Percentiles rank a stretch among this genome's conserved stretches.
Conservation (phyloP, 1,140 invertebrate species). For the Camponotus vicinus region DNA sequence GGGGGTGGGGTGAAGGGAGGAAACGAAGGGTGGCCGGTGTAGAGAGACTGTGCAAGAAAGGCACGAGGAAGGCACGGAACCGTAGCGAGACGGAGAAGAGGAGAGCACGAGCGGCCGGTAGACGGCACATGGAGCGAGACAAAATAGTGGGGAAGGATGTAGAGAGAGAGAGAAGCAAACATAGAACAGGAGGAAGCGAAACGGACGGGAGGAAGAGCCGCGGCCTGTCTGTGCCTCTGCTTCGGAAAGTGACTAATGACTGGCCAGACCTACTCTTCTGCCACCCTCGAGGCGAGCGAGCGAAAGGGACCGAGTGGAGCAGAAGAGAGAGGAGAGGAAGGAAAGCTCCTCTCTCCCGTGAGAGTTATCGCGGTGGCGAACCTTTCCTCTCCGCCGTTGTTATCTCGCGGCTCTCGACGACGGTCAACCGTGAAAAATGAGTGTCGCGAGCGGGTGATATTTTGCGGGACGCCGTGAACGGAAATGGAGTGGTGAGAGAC, state of each 20-base stretch:
- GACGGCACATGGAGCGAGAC: constrained; percentile 78
- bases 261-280: constrained; percentile 83
- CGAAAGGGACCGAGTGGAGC: constrained; percentile 62
- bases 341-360: constrained; percentile 57
- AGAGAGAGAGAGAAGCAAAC: constrained; percentile 47
- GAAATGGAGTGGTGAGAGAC: background rate
- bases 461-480: constrained; percentile 75
- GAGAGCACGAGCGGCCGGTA: constrained; percentile 77
- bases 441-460: constrained; percentile 81
- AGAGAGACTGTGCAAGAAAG: constrained; percentile 72
- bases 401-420: constrained; percentile 88
- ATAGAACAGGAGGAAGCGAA: constrained; percentile 31
- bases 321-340: constrained; percentile 45
- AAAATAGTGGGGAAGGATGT: constrained; percentile 58
- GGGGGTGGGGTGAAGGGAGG: constrained; percentile 17
- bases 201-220: constrained; percentile 76
- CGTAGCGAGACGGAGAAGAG: constrained; percentile 79
- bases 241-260: constrained; percentile 87
- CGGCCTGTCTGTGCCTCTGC: constrained; percentile 85
- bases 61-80: constrained; percentile 66
- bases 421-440: constrained; percentile 86
- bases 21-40: constrained; percentile 66
- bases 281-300: constrained; percentile 79
- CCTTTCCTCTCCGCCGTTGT: constrained; percentile 81
- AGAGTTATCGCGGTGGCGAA: constrained; percentile 60